phyloP scores from a whole-genome alignment of 2,113 vertebrate species.

The Vimba vimba region DNA sequence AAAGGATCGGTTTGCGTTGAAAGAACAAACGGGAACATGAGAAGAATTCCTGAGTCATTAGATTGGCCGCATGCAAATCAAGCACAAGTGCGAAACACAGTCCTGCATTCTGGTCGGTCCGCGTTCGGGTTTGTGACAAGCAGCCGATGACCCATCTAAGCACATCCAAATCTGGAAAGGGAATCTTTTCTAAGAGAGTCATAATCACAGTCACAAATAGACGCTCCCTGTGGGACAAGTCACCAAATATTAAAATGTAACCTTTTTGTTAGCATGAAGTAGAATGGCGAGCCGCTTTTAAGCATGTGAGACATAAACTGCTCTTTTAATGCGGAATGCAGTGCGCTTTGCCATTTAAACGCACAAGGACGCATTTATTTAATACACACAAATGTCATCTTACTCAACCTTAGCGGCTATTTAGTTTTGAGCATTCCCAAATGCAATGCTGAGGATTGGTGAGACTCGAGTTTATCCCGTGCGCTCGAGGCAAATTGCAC shows the following conservation, averaged over 20 bases:
- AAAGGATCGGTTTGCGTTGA: not conserved
- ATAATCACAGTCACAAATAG: constrained; percentile 8
- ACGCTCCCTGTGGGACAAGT: constrained; percentile 2
- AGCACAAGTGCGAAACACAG: constrained; percentile 8
- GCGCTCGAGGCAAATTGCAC: not conserved
- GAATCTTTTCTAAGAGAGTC: not conserved
- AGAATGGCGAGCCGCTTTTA: not conserved
- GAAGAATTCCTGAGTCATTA: not conserved
- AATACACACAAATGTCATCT: constrained; percentile 3
- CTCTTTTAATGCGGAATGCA: not conserved
- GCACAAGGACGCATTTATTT: not conserved
- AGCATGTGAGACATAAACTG: not conserved
- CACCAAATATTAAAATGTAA: constrained; percentile 1
- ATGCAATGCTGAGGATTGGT: not conserved
- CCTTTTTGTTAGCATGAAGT: not conserved
- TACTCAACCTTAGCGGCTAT: not conserved
- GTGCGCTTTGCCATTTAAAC: constrained; percentile 5
- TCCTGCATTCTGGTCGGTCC: not conserved
- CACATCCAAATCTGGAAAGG: not conserved
- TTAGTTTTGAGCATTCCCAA: not conserved
- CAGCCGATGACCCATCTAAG: constrained; percentile 1
- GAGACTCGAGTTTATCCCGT: not conserved
- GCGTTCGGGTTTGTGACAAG: not conserved
- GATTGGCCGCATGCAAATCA: not conserved
- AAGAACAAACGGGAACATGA: not conserved